Base-by-base conservation (phyloP, 2,888 invertebrate genomes). In the Phalera bucephala region DNA sequence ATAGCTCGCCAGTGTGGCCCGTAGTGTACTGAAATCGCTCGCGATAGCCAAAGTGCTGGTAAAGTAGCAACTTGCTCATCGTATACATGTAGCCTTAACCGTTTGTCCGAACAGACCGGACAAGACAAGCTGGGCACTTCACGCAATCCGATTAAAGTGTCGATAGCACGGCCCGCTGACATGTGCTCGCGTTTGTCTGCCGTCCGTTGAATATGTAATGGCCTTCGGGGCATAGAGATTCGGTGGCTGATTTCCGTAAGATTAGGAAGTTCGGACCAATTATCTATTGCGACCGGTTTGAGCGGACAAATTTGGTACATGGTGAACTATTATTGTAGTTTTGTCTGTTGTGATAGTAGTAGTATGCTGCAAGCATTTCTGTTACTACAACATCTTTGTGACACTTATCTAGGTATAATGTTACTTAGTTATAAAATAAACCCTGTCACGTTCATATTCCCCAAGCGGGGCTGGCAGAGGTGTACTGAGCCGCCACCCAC, bases 111-210 rank as follows among this genome's bases (percentile, higher is more conserved):
- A 45, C 32, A 30, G 30, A 26, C 53, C 15, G 33, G 50, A 54
- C 57, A 50, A 48, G 57, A 42, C 45, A 40, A 45, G 48, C 50
- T 41, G 43, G 48, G 43, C 47, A 45, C 45, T 54, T 45, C 52
- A 20, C 36, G 35, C 66, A 64, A 71, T 67, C 63, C 52, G 64
- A 72, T 72, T 63, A 64, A 53, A 49, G 30, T 54, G 57, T 58
- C 40, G 55, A 61, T 61, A 60, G 41, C 47, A 45, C 21, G 36
- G 21, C 36, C 36, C 31, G 53, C 36, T 30, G 50, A 51, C 45
- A 44, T 38, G 29, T 33, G 28, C 34, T 9, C 10, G 2, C 10
- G 21, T 40, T 40, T 37, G 35, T 36, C 27, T 13, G 27, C 25
- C 25, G 14, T 20, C 7, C 7, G 13, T 33, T 26, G 14, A 28